Conservation (phyloP, 2,888 invertebrate species). For the Ennomos fuscantarius region DNA sequence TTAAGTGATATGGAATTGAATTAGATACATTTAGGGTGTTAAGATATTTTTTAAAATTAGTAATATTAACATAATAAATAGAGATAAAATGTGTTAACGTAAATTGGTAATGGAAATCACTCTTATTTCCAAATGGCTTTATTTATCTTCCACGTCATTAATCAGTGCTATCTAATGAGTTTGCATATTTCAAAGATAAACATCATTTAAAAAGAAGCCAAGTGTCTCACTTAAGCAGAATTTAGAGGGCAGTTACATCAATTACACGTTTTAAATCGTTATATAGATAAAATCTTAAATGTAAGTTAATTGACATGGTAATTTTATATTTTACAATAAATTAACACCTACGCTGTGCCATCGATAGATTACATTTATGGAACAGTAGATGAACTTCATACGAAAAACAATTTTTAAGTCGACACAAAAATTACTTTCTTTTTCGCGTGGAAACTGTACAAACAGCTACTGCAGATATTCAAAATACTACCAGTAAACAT, state of each 20-base stretch:
- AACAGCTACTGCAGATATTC: not conserved
- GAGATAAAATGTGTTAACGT: constrained; percentile 2
- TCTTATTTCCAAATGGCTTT: not conserved
- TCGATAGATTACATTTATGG: constrained; percentile 19
- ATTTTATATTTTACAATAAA: constrained; percentile 53
- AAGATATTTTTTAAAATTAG: too few species aligned
- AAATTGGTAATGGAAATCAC: too few species aligned
- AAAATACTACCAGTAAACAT: not conserved
- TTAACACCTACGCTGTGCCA: constrained; percentile 48
- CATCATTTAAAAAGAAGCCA: constrained; percentile 10
- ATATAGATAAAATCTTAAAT: constrained; percentile 39
- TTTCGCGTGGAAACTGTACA: not conserved
- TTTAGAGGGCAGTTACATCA: constrained; percentile 27
- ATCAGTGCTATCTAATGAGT: constrained; percentile 13
- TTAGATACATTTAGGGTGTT: too few species aligned
- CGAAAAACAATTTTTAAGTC: too few species aligned
- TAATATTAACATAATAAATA: not conserved
- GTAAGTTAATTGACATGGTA: constrained; percentile 44
- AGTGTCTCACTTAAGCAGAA: constrained; percentile 25
- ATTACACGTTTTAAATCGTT: constrained; percentile 32
- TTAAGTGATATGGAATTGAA: too few species aligned
- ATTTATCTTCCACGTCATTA: constrained; percentile 18
- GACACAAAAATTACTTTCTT: too few species aligned
- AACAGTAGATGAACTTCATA: constrained; percentile 18
- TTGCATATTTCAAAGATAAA: constrained; percentile 22